Conservation (phyloP, 2,113 vertebrate species). For the Grammomys surdaster region DNA sequence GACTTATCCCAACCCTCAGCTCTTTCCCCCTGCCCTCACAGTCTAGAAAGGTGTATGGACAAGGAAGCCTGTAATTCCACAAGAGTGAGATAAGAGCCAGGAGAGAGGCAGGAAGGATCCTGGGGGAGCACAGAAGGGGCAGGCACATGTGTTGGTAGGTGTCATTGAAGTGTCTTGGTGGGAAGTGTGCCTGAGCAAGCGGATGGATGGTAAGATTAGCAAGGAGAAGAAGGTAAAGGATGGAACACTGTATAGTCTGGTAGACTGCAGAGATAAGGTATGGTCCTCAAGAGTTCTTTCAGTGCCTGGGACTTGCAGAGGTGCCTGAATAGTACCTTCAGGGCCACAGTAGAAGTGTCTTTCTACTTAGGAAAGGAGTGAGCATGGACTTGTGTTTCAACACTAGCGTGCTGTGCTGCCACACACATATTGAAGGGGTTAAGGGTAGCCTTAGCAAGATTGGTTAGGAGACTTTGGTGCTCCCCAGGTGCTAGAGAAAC, state of each 20-base stretch:
- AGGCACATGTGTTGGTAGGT: not conserved
- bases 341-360: not conserved
- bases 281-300: rapidly evolving
- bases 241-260: not conserved
- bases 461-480: not conserved
- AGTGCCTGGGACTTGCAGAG: not conserved
- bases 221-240: not conserved
- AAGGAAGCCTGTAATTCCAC: not conserved
- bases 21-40: not conserved
- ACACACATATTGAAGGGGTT: not conserved
- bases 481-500: not conserved
- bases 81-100: not conserved
- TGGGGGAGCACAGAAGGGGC: not conserved
- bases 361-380: not conserved
- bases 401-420: not conserved
- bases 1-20: not conserved
- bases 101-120: not conserved
- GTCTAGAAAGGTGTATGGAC: not conserved
- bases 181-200: not conserved
- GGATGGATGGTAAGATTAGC: not conserved
- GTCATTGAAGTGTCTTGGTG: conserved; percentile 11
- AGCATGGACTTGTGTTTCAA: not conserved
- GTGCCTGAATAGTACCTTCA: not conserved
- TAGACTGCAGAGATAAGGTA: not conserved
- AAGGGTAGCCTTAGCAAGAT: not conserved